A percentile compares a stretch with the other conserved stretches of the same genome.
These are phyloP conservation scores for Girardia tigrina DNA, from an alignment of 2,888 invertebrate genomes.

Conservation along the genomic window DNA sequence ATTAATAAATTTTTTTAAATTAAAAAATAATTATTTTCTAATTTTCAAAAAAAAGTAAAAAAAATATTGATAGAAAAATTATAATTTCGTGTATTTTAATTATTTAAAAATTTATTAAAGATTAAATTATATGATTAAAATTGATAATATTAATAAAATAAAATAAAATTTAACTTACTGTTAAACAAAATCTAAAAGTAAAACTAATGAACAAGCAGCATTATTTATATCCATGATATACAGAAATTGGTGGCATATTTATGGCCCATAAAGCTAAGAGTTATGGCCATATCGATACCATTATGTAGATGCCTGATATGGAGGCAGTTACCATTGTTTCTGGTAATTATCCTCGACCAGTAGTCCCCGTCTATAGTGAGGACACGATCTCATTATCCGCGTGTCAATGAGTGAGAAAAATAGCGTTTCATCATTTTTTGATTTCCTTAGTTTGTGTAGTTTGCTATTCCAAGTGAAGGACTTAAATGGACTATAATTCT, in stretches of 20 bases:
- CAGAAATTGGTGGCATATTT: constrained; percentile 18
- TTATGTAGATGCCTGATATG: constrained; percentile 23
- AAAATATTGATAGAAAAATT: no score
- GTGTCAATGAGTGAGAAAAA: constrained; percentile 20
- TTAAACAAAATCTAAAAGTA: no score
- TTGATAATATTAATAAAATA: no score
- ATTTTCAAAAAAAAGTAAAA: no score
- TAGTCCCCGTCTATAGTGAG: constrained; percentile 11
- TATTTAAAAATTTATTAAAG: no score
- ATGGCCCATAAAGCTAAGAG: constrained; percentile 19
- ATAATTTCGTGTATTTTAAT: no score
- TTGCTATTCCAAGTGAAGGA: background rate
- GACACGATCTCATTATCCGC: constrained; percentile 15
- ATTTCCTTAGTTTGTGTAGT: constrained; percentile 17
- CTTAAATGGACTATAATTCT: constrained; percentile 20
- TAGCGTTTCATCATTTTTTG: constrained; percentile 23
- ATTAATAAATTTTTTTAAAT: no score
- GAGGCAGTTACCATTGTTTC: constrained; percentile 20
- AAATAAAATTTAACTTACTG: no score
- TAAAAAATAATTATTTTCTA: no score
- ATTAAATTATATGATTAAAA: no score
- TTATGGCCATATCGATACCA: constrained; percentile 18
- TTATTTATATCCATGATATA: constrained; percentile 16
- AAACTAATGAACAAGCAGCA: constrained; percentile 5
- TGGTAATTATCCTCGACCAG: constrained; percentile 23